phyloP scores from a whole-genome alignment of 2,797 vertebrate genomes.

The Gambusia yucatana region DNA sequence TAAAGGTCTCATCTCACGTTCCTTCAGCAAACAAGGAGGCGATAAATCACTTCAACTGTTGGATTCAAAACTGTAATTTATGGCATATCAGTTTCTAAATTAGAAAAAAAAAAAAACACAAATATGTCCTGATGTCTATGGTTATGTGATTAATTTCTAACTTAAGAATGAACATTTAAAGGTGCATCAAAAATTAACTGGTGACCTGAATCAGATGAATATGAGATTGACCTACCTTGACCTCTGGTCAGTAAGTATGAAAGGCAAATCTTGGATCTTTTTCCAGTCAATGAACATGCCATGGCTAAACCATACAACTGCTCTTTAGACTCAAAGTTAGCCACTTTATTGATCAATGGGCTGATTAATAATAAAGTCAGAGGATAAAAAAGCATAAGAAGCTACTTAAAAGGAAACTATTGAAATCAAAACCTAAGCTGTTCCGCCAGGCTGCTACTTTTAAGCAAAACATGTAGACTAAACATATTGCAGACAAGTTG shows the following conservation, averaged over 20 bases:
- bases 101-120: too few relatives aligned
- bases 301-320: background rate
- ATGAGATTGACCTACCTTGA: background rate
- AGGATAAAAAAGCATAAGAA: background rate
- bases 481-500: background rate
- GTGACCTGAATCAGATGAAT: background rate
- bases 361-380: background rate
- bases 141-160: background rate
- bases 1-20: constrained; percentile 40
- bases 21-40: constrained; percentile 14
- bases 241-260: background rate
- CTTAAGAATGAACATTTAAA: background rate
- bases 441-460: background rate
- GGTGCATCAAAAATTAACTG: background rate
- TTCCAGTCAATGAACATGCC: background rate
- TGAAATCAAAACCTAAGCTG: background rate
- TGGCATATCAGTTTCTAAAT: background rate
- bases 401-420: background rate
- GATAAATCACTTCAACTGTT: constrained; percentile 13
- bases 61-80: constrained; percentile 3
- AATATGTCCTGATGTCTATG: background rate
- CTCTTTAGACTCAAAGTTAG: background rate
- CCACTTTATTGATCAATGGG: background rate
- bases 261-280: background rate
- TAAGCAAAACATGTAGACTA: background rate